These are phyloP conservation scores for Bothrops jararaca DNA, from an alignment of 2,113 vertebrate species.

Conservation along the genomic window DNA sequence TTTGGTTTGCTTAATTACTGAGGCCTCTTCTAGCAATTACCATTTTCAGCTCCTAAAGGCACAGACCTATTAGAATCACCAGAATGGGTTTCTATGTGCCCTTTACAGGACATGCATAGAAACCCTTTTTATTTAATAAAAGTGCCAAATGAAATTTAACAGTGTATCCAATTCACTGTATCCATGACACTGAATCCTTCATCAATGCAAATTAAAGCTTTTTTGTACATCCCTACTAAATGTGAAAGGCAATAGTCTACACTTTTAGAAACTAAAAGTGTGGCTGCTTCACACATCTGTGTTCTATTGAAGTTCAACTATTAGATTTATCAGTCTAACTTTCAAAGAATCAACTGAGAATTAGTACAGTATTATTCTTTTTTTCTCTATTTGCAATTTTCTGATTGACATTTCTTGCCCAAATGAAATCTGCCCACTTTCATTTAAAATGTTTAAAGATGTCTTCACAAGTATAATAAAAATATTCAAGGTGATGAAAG, in stretches of 20 bases:
- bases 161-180: not conserved
- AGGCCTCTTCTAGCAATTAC: not conserved
- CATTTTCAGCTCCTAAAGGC: not conserved
- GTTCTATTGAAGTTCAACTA: constrained; percentile 23
- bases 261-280: not conserved
- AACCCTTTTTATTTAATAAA: not conserved
- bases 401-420: constrained; percentile 43
- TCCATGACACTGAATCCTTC: not conserved
- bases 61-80: not conserved
- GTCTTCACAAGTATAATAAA: constrained; percentile 58
- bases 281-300: not conserved
- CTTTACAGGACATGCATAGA: not conserved
- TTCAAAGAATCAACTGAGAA: constrained; percentile 24
- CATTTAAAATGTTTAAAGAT: constrained; percentile 53
- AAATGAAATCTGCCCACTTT: constrained; percentile 46
- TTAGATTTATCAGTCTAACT: not conserved
- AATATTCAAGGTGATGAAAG: constrained; percentile 62
- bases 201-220: not conserved
- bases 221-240: not conserved
- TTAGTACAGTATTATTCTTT: constrained; percentile 49
- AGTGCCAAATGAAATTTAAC: not conserved
- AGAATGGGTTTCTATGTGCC: not conserved
- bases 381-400: constrained; percentile 47
- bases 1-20: not conserved
- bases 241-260: not conserved